phyloP scores from a whole-genome alignment of 2,113 vertebrate genomes.

The Aramus guarauna region DNA sequence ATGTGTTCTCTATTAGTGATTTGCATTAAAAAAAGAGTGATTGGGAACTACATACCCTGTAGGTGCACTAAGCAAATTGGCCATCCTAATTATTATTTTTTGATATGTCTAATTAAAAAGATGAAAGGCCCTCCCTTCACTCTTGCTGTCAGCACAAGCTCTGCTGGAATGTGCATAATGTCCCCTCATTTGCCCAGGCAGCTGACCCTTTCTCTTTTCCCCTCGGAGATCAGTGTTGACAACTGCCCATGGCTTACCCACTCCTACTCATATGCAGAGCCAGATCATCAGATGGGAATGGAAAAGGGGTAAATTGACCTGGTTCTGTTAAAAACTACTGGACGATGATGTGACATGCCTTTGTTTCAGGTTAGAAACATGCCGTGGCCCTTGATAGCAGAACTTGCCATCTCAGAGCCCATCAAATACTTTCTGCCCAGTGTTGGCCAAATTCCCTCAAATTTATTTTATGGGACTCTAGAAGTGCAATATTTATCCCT shows the following conservation, averaged over 20 bases:
- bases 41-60: constrained; percentile 35
- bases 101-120: constrained; percentile 58
- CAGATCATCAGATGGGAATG: neutral
- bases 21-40: neutral
- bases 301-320: neutral
- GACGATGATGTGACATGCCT: neutral
- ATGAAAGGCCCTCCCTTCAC: constrained; percentile 51
- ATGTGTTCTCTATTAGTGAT: constrained; percentile 13
- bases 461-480: neutral
- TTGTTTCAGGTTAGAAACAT: neutral
- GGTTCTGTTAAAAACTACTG: neutral
- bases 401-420: neutral
- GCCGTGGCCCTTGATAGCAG: neutral
- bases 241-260: neutral
- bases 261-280: neutral
- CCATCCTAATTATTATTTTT: constrained; percentile 69
- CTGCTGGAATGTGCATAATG: constrained; percentile 49
- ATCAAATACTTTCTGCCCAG: neutral
- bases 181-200: constrained; percentile 20
- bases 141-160: neutral
- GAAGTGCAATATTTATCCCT: neutral
- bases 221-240: neutral
- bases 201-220: constrained; percentile 27
- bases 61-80: constrained; percentile 53
- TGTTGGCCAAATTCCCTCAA: neutral